Percentiles rank a stretch among this genome's conserved stretches.
These are phyloP conservation scores for Drosophila kikkawai DNA, from an alignment of 1,140 invertebrate species.

Conservation along the genomic window DNA sequence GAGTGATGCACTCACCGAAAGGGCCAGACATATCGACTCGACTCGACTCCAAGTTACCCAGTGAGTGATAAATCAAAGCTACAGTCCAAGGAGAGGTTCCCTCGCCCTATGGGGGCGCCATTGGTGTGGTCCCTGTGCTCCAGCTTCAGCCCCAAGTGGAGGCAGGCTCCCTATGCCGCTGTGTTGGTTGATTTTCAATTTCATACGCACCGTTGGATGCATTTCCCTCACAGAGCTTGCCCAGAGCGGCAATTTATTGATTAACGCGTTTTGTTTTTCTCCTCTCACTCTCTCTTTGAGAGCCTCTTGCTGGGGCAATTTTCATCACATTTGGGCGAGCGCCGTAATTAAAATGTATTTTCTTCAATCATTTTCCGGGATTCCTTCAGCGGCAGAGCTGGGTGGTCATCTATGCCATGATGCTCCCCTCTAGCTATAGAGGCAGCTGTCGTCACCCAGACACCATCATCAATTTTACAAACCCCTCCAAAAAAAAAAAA, in stretches of 20 bases:
- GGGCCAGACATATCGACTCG: constrained; percentile 44
- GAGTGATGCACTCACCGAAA: constrained; percentile 34
- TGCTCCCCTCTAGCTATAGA: neutral
- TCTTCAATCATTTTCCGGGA: constrained; percentile 55
- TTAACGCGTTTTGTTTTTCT: constrained; percentile 63
- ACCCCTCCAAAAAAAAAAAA: neutral
- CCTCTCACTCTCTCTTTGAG: neutral
- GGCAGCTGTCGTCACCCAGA: constrained; percentile 69
- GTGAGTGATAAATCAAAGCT: constrained; percentile 61
- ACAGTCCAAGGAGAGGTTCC: constrained; percentile 4
- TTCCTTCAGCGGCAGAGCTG: constrained; percentile 27
- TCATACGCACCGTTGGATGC: constrained; percentile 81
- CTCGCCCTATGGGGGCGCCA: constrained; percentile 26
- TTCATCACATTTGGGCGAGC: constrained; percentile 63
- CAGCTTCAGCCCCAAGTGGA: constrained; percentile 32
- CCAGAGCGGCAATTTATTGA: constrained; percentile 68
- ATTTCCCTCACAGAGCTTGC: constrained; percentile 28
- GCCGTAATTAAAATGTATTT: constrained; percentile 79
- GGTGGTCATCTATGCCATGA: constrained; percentile 50
- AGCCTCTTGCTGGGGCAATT: constrained; percentile 34
- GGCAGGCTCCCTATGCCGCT: constrained; percentile 21
- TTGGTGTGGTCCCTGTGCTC: constrained; percentile 41
- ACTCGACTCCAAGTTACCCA: constrained; percentile 34
- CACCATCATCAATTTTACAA: constrained; percentile 73
- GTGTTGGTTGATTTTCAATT: constrained; percentile 71